Percentiles rank a stretch among this genome's conserved stretches.
Conservation (phyloP, 2,888 invertebrate genomes). For the Creontiades dilutus region DNA sequence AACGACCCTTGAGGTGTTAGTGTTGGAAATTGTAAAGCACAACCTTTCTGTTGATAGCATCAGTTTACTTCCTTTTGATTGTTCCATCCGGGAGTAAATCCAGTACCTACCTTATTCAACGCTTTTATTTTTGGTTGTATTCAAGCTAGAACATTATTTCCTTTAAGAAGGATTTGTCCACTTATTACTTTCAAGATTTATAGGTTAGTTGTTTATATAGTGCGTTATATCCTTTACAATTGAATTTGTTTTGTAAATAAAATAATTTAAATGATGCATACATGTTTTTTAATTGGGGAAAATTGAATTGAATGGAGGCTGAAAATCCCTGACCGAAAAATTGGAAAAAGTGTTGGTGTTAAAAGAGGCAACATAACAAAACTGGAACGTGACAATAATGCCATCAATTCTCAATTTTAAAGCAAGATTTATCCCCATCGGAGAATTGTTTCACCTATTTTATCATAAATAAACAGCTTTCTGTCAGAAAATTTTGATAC, state of each 20-base stretch:
- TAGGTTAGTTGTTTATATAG: neutral
- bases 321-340: too few species aligned
- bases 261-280: neutral
- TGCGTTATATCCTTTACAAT: neutral
- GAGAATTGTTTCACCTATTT: too few species aligned
- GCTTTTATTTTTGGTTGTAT: neutral
- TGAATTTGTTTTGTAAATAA: conserved; percentile 22
- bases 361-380: too few species aligned
- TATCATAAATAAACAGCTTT: too few species aligned
- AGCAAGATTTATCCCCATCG: too few species aligned
- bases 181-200: neutral
- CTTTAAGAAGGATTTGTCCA: neutral
- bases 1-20: neutral
- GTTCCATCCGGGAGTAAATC: neutral
- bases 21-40: conserved; percentile 25
- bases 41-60: neutral
- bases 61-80: neutral
- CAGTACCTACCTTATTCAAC: neutral
- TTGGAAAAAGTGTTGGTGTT: too few species aligned
- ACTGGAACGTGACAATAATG: too few species aligned
- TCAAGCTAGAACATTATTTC: neutral
- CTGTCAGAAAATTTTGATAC: too few species aligned
- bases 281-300: neutral
- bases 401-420: too few species aligned
- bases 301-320: too few species aligned